phyloP scores from a whole-genome alignment of 2,888 invertebrate species.

The Hipparchia sbordonii region DNA sequence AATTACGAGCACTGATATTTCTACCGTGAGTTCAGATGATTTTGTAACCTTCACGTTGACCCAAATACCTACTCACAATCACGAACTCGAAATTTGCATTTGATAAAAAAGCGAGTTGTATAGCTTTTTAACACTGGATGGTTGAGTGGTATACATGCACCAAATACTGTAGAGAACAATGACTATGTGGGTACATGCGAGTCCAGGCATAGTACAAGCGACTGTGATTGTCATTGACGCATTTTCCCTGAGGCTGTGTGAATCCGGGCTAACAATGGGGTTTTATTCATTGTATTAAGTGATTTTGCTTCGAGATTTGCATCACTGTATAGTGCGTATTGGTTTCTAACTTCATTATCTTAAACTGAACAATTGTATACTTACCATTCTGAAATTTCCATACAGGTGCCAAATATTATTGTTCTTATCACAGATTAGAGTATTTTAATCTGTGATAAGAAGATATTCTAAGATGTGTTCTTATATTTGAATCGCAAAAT shows the following conservation, averaged over 20 bases:
- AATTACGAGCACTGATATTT: neutral
- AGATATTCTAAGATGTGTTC: too few relatives aligned
- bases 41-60: conserved; percentile 6
- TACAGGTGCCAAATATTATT: neutral
- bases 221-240: conserved; percentile 39
- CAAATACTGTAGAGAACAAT: conserved; percentile 61
- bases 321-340: conserved; percentile 22
- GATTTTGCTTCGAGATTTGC: conserved; percentile 37
- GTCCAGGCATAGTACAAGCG: conserved; percentile 23
- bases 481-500: too few relatives aligned
- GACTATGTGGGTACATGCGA: conserved; percentile 36
- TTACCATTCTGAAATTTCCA: neutral
- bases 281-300: conserved; percentile 36
- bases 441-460: too few relatives aligned
- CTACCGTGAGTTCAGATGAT: neutral
- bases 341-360: conserved; percentile 8
- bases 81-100: conserved; percentile 25
- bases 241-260: conserved; percentile 41
- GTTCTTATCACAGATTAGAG: too few relatives aligned
- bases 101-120: neutral
- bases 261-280: conserved; percentile 36
- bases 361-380: neutral
- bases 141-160: conserved; percentile 64
- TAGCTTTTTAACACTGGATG: conserved; percentile 51
- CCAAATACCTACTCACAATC: neutral